A percentile compares a stretch with the other conserved stretches of the same genome.
These are phyloP conservation scores for Aporophyla lueneburgensis DNA, from an alignment of 2,888 invertebrate species.

Conservation along the genomic window DNA sequence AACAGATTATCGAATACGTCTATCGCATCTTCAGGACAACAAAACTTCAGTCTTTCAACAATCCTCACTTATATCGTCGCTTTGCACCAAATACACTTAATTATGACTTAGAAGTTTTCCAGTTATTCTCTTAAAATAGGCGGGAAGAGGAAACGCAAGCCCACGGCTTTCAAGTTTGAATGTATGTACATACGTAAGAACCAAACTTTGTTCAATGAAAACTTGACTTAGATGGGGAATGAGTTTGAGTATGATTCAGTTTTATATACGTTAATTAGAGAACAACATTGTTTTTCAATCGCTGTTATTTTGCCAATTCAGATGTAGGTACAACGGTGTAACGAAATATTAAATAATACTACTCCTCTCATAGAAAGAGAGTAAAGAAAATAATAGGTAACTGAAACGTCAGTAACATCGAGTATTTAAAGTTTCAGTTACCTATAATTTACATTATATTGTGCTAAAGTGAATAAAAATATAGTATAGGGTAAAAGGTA, in stretches of 20 bases:
- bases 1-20: not conserved
- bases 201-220: constrained; percentile 55
- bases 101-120: constrained; percentile 43
- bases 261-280: constrained; percentile 11
- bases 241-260: constrained; percentile 30
- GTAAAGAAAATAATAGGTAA: not conserved
- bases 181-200: constrained; percentile 32
- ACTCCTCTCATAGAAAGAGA: not conserved
- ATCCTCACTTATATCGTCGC: not conserved
- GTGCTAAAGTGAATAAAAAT: not conserved
- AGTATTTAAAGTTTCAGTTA: not conserved
- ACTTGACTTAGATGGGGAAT: constrained; percentile 21
- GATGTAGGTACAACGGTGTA: not conserved
- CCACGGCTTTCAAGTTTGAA: constrained; percentile 27
- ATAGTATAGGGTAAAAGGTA: not conserved
- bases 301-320: not conserved
- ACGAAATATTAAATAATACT: not conserved
- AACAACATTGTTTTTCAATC: not conserved
- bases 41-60: not conserved
- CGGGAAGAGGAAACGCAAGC: constrained; percentile 32
- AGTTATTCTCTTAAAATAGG: constrained; percentile 29
- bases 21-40: not conserved
- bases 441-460: not conserved
- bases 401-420: not conserved
- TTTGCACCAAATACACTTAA: constrained; percentile 32